phyloP scores from a whole-genome alignment of 2,113 vertebrate genomes.

The Blennius ocellaris region DNA sequence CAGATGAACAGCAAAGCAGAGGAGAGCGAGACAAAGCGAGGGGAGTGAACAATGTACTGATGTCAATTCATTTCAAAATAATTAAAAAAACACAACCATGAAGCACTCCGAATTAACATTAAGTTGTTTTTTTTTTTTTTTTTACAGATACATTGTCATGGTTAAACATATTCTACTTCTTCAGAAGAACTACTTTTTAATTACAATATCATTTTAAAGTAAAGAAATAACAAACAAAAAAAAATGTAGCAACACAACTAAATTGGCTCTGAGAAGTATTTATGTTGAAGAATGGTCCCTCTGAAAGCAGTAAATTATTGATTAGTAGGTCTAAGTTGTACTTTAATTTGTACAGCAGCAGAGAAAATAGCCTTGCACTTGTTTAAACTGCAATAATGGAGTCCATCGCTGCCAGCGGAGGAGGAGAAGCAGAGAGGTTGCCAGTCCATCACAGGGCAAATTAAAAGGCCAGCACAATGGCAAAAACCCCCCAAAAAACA shows the following conservation, averaged over 20 bases:
- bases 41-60: slow-evolving; percentile 35
- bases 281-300: slow-evolving; percentile 5
- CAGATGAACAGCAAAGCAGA: slow-evolving; percentile 52
- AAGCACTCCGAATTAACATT: background rate
- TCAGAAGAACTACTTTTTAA: too few relatives aligned
- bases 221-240: background rate
- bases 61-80: background rate
- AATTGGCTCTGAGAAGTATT: background rate
- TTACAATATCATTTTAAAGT: background rate
- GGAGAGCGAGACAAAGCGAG: slow-evolving; percentile 68
- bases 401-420: too few relatives aligned
- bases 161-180: background rate
- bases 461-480: too few relatives aligned
- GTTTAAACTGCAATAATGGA: background rate
- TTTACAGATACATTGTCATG: background rate
- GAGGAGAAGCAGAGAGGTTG: too few relatives aligned
- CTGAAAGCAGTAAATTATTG: slow-evolving; percentile 8
- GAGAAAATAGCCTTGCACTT: background rate
- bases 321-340: background rate
- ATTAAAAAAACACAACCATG: slow-evolving; percentile 45
- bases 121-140: too few relatives aligned
- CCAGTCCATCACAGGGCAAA: too few relatives aligned
- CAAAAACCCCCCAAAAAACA: too few relatives aligned
- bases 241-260: background rate
- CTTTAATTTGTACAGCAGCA: slow-evolving; percentile 4